Evolutionary conservation across 2,888 invertebrate genomes (phyloP), one percentile per base, ranked within the genome.

Genomic region (Epinotia bilunana): DNA sequence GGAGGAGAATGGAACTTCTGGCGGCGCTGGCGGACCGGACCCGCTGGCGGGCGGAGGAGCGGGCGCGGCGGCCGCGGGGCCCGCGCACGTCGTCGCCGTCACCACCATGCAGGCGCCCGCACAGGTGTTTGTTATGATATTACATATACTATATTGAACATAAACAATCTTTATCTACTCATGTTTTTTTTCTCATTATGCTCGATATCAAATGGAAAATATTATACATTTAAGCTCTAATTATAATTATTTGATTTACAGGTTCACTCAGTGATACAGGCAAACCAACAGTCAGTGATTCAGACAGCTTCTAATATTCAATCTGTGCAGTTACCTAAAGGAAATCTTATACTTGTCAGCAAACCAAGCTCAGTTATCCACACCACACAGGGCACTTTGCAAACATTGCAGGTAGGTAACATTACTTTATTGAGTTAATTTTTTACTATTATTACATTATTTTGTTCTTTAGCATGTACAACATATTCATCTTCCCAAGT

Each of bases 221-320:
- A 0, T 53, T 20, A 65, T 33, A 11, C 11, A 57, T 43, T 64
- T 46, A 60, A 64, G 28, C 64, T 49, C 18, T 7, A 43, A 65
- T 60, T 55, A 43, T 77, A 73, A 55, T 69, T 78, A 57, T 78
- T 79, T 80, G 79, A 91, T 69, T 74, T 95, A 73, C 95, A 98
- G 97, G 98, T 98, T 80, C 98, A 99, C 92, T 98, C 98, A 83
- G 99, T 99, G 79, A 99, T 99, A 90, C 99, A 99, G 94, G 97
- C 98, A 79, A 98, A 98, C 91, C 98, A 98, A 90, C 98, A 98
- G 89, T 98, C 98, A 80, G 99, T 99, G 72, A 99, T 99, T 90
- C 99, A 99, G 94, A 98, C 98, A 78, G 98, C 98, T 79, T 96
- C 97, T 72, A 97, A 97, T 88, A 95, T 97, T 83, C 97, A 97